Evolutionary conservation across 2,113 vertebrate genomes (phyloP).

Genomic region (Donacobius atricapilla): DNA sequence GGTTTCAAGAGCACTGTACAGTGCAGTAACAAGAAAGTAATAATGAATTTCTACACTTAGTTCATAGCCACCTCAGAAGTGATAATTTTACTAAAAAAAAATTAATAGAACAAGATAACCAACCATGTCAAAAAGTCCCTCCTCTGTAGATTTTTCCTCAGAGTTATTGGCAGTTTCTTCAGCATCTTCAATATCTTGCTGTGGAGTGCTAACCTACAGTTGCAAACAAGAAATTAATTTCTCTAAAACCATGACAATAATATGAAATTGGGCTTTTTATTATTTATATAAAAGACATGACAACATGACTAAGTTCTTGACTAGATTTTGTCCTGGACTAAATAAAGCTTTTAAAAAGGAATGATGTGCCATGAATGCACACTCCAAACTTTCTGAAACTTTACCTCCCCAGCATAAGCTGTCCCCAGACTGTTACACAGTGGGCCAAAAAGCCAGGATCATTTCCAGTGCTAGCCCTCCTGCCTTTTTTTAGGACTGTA

Average conservation of each 20-base stretch:
- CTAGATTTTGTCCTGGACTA: not conserved
- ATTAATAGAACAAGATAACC: not conserved
- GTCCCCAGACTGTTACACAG: not conserved
- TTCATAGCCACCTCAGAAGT: not conserved
- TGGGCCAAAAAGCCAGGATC: not conserved
- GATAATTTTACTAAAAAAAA: not conserved
- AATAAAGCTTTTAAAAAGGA: not conserved
- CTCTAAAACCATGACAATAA: not conserved
- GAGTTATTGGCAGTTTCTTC: slow-evolving; percentile 72
- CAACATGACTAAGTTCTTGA: not conserved
- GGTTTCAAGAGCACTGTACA: not conserved
- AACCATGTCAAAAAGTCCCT: slow-evolving; percentile 93
- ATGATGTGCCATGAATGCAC: not conserved
- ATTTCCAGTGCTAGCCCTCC: not conserved
- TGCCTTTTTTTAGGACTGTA: not conserved
- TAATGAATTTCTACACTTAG: not conserved
- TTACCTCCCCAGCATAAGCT: not conserved
- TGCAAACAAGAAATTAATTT: not conserved
- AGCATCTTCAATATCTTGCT: slow-evolving; percentile 85
- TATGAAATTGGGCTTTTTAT: not conserved
- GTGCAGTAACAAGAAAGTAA: not conserved
- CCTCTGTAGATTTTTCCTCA: slow-evolving; percentile 62
- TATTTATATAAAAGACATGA: not conserved
- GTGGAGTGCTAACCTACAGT: slow-evolving; percentile 84
- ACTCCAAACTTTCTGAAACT: not conserved